phyloP scores from a whole-genome alignment of 1,140 invertebrate genomes.

The Linepithema humile region DNA sequence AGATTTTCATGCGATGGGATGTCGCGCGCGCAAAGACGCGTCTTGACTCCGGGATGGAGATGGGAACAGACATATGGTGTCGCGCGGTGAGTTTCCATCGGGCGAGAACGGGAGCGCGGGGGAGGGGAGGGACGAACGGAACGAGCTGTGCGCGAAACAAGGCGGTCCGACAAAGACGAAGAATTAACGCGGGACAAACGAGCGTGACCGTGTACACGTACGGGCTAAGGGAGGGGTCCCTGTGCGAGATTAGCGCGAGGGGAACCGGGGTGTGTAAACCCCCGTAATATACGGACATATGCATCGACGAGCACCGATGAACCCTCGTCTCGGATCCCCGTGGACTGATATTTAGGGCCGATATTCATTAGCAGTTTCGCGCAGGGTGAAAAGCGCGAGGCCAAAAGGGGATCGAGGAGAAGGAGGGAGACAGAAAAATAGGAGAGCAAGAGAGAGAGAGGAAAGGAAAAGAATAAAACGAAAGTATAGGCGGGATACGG shows the following conservation, averaged over 20 bases:
- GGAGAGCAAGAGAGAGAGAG: slow-evolving; percentile 18
- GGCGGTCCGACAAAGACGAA: slow-evolving; percentile 19
- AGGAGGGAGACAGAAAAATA: neutral
- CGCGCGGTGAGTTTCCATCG: slow-evolving; percentile 59
- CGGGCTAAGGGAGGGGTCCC: slow-evolving; percentile 44
- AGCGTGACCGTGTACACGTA: slow-evolving; percentile 79
- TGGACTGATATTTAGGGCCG: slow-evolving; percentile 84
- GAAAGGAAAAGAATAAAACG: slow-evolving; percentile 11
- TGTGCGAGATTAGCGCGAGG: slow-evolving; percentile 64
- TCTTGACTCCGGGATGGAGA: slow-evolving; percentile 56
- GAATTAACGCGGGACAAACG: slow-evolving; percentile 82
- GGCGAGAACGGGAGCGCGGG: neutral
- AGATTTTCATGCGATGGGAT: slow-evolving; percentile 56
- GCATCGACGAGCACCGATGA: slow-evolving; percentile 68
- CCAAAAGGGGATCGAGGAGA: slow-evolving; percentile 24
- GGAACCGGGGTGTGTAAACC: slow-evolving; percentile 78
- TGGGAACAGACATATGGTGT: slow-evolving; percentile 75
- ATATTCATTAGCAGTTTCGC: slow-evolving; percentile 84
- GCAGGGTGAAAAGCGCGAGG: slow-evolving; percentile 75
- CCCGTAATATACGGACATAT: slow-evolving; percentile 81
- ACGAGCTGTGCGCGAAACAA: neutral
- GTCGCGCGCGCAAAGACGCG: slow-evolving; percentile 16
- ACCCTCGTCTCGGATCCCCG: slow-evolving; percentile 74
- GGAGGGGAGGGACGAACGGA: neutral
- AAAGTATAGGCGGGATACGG: neutral